phyloP scores from a whole-genome alignment of 2,113 vertebrate species.

The Dasypus novemcinctus region DNA sequence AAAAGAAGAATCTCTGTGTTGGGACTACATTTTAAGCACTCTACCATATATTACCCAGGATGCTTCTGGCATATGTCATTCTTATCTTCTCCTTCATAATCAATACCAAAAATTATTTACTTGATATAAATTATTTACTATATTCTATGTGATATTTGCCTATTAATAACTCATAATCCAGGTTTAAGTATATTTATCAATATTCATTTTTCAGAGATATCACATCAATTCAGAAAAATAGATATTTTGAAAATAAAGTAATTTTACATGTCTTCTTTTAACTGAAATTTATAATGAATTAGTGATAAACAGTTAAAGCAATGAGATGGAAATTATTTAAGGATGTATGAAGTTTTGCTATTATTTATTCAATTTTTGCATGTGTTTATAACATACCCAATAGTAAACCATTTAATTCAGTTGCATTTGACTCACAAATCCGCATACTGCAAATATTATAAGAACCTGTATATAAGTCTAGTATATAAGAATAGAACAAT shows the following conservation, averaged over 20 bases:
- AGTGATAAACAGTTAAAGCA: neutral
- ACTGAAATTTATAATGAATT: neutral
- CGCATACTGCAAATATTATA: neutral
- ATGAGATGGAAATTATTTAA: neutral
- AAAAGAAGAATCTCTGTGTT: neutral
- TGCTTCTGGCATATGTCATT: neutral
- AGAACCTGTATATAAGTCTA: neutral
- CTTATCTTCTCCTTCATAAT: neutral
- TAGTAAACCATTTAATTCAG: neutral
- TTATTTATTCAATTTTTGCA: neutral
- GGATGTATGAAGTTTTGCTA: neutral
- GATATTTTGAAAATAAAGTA: neutral
- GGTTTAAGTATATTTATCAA: neutral
- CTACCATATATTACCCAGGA: neutral
- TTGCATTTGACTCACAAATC: neutral
- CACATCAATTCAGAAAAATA: neutral
- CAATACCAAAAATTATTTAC: neutral
- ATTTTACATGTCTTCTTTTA: neutral
- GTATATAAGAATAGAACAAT: neutral
- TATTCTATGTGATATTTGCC: neutral
- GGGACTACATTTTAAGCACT: neutral
- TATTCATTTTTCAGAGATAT: conserved; percentile 12
- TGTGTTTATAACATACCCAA: neutral
- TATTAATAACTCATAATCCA: neutral
- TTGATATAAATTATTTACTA: neutral